Base-by-base conservation (phyloP, 2,888 invertebrate genomes). In the Cataglyphis rosenhaueri region DNA sequence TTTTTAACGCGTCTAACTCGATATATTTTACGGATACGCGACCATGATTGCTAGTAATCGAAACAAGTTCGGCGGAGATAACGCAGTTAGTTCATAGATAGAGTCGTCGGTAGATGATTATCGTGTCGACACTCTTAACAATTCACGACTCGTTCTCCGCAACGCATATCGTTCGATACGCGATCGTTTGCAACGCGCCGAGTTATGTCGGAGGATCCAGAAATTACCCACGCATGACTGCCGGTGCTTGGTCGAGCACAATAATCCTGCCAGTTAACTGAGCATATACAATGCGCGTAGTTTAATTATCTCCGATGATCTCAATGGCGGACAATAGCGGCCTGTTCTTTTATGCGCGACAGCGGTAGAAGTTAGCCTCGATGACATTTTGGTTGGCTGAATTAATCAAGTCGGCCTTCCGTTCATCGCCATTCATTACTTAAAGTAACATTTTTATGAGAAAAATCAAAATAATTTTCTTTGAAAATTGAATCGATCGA, bases 201-300 rank as follows among this genome's bases (percentile, higher is more conserved):
- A 12, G 8, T 32, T 41, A 38, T 21, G 29, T 57, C 21, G 70
- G 32, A 70, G 59, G 32, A 59, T 4, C 35, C 25, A 59, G 78
- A 66, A 57, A 70, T 79, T 70, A 48, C 18, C 59, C 59, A 79
- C 44, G 78, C 70, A 48, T 70, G 78, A 79, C 70, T 44, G 44
- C 35, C 70, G 70, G 59, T 76, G 66, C 61, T 79, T 70, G 78
- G 70, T 59, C 41, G 78, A 59, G 78, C 44, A 79, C 78, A 79
- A 79, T 79, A 79, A 79, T 79, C 78, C 78, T 70, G 78, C 78
- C 70, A 79, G 78, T 79, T 79, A 79, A 70, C 78, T 70, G 78
- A 70, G 65, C 70, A 70, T 70, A n/a, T 52, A 79, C 78, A 79
- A 79, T 79, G 70, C 70, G 70, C 78, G 78, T 70, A 79, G 78